Base-by-base conservation (phyloP, 2,797 vertebrate species). In the Natrix natrix region DNA sequence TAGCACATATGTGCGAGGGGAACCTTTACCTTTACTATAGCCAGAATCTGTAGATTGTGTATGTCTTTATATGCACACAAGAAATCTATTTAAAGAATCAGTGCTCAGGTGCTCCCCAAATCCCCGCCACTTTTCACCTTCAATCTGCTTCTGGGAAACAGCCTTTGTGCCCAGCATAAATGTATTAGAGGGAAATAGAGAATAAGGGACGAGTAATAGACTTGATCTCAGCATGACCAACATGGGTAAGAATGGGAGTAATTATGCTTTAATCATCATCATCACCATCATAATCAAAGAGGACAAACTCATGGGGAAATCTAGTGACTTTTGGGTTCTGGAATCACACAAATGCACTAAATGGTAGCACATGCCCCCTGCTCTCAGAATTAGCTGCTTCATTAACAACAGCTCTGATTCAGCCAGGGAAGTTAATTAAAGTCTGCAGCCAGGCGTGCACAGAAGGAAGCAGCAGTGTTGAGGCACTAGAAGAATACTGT, bases 351-450 rank as follows among this genome's bases (percentile, higher is more conserved):
- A 93, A 92, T 83, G 59, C 90, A 24, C 61, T 87, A 95, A 94
- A 88, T 95, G 92, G 93, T 89, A 91, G 74, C 96, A 94, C 90
- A 93, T 93, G 93, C 91, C 93, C 90, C 90, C 94, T 95, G 95
- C 95, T 95, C 96, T 97, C 93, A 92, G 91, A 96, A 96, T 96
- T 95, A 94, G 86, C 48, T 0, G 94, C 96, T 96, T 96, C 95
- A 96, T 97, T 97, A 97, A 93, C 92, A 91, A 94, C 5, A 1
- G 86, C 95, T 94, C 94, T 95, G 95, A 24, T 91, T 96, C 95
- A 96, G 95, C 90, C 96, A 92, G 94, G 90, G 91, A 97, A 97
- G 95, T 97, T 97, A 97, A 97, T 96, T 97, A 95, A 97, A 96
- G 95, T 95, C 94, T 94, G 93, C 93, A 94, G 95, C 94, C 87